Conservation (phyloP, 2,888 invertebrate genomes). For the Erannis defoliaria region DNA sequence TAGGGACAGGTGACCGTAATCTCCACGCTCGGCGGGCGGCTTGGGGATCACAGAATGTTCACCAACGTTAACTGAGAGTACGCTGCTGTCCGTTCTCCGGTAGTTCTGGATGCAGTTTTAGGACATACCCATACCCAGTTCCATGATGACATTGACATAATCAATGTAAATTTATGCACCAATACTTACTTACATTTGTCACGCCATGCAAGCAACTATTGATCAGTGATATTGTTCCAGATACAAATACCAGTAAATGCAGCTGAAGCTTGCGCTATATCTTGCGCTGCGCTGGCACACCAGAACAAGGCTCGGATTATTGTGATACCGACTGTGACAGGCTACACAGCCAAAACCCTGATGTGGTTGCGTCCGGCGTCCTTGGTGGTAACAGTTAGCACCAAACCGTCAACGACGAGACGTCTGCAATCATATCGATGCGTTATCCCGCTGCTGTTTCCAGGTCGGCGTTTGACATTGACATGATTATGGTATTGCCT, state of each 20-base stretch:
- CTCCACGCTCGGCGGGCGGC: no score
- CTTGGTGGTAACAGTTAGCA: conserved; percentile 89
- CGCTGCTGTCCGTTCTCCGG: no score
- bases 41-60: no score
- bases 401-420: conserved; percentile 83
- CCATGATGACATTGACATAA: no score
- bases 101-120: no score
- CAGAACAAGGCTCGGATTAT: conserved; percentile 78
- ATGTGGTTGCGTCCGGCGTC: conserved; percentile 88
- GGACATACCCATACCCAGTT: no score
- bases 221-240: conserved; percentile 55
- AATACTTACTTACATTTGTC: no score
- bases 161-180: no score
- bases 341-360: conserved; percentile 86
- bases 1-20: no score
- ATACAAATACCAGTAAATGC: conserved; percentile 67
- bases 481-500: background rate
- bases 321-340: conserved; percentile 88
- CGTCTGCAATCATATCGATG: conserved; percentile 88
- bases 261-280: conserved; percentile 66
- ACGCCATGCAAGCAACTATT: no score
- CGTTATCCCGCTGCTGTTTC: conserved; percentile 87
- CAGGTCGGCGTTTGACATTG: conserved; percentile 50
- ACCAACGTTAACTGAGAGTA: no score
- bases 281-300: conserved; percentile 62